Conservation (phyloP, 2,888 invertebrate species). For the Ormyrus pomaceus region DNA sequence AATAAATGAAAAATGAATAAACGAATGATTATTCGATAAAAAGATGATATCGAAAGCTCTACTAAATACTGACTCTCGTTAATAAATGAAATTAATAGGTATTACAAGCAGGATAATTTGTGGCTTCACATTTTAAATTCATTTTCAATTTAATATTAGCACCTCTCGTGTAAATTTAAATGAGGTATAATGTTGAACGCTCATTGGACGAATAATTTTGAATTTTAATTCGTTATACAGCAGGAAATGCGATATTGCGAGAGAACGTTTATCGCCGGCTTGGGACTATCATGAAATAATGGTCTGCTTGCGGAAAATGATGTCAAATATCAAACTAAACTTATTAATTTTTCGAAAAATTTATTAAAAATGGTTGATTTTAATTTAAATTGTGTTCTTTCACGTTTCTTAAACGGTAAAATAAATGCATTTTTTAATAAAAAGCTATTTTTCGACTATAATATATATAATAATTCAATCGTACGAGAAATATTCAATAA, state of each 20-base stretch:
- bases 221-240: constrained; percentile 38
- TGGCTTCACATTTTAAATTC: constrained; percentile 19
- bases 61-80: no score
- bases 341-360: background rate
- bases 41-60: no score
- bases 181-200: constrained; percentile 14
- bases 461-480: background rate
- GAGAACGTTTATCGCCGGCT: constrained; percentile 26
- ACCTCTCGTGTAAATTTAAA: constrained; percentile 21
- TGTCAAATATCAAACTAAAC: background rate
- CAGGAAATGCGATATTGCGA: background rate
- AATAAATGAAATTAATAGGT: constrained; percentile 8
- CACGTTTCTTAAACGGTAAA: background rate
- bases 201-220: constrained; percentile 39
- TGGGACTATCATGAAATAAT: constrained; percentile 10
- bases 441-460: background rate
- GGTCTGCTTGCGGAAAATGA: background rate
- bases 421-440: background rate
- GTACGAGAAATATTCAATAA: background rate
- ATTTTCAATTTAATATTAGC: constrained; percentile 27
- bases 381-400: background rate
- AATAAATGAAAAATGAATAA: no score
- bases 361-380: background rate
- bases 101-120: background rate
- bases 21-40: no score